A percentile compares a stretch with the other conserved stretches of the same genome.
phyloP scores from a whole-genome alignment of 2,797 vertebrate species.

The Myiotriccus ornatus region DNA sequence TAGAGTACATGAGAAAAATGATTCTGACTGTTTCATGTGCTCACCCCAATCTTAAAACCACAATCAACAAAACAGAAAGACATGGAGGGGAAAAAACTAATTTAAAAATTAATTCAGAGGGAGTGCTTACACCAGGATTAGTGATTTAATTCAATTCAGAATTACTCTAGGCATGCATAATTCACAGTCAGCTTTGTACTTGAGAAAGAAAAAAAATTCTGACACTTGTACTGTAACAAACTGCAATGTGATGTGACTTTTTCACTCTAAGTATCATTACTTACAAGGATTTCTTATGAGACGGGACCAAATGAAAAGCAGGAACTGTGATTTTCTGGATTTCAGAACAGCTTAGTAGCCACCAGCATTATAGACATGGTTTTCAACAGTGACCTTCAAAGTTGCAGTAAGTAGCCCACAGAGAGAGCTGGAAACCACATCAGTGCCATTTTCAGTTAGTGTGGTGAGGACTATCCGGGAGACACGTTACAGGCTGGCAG shows the following conservation, averaged over 20 bases:
- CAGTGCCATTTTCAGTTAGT: background rate
- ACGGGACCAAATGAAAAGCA: background rate
- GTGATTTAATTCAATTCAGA: background rate
- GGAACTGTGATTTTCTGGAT: background rate
- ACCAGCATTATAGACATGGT: accelerated
- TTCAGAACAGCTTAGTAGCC: background rate
- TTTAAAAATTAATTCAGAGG: background rate
- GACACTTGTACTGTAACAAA: background rate
- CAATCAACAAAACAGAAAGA: background rate
- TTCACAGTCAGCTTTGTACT: background rate
- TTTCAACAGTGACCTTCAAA: background rate
- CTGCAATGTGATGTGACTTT: background rate
- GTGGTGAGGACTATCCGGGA: background rate
- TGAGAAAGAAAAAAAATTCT: background rate
- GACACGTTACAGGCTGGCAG: background rate
- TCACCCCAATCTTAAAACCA: background rate
- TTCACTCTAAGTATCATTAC: accelerated
- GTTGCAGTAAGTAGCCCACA: background rate
- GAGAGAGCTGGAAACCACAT: background rate
- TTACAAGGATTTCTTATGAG: background rate
- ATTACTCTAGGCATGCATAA: background rate
- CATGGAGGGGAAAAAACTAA: background rate
- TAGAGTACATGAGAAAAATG: background rate
- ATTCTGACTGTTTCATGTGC: background rate
- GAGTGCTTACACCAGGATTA: background rate